These are phyloP conservation scores for Latrodectus elegans DNA, from an alignment of 2,888 invertebrate genomes.

Conservation along the genomic window DNA sequence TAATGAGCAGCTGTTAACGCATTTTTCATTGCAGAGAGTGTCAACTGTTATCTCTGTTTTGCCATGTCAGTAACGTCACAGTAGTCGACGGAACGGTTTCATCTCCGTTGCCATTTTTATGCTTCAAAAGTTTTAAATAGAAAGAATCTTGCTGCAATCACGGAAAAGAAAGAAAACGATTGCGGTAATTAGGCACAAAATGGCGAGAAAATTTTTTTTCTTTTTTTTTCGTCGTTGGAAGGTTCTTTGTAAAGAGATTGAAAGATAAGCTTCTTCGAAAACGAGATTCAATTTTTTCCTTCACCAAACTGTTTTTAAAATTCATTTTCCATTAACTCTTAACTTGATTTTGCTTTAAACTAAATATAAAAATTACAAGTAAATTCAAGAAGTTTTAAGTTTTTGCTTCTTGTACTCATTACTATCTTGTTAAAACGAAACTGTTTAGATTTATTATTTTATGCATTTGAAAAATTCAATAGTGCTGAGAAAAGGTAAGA, in stretches of 20 bases:
- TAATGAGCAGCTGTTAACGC: constrained; percentile 61
- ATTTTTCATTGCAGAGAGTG: constrained; percentile 50
- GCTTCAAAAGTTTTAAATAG: not conserved
- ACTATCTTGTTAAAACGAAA: too few species aligned
- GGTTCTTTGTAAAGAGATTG: not conserved
- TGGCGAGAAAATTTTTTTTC: not conserved
- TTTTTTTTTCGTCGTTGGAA: not conserved
- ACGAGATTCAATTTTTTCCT: not conserved
- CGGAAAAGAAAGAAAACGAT: not conserved
- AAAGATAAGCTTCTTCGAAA: constrained; percentile 1
- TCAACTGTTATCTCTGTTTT: constrained; percentile 31
- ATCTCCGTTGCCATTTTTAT: constrained; percentile 1
- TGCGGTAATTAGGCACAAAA: not conserved
- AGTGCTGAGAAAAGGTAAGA: too few species aligned
- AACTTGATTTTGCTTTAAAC: too few species aligned
- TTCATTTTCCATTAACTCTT: too few species aligned
- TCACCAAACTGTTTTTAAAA: too few species aligned
- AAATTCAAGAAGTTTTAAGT: too few species aligned
- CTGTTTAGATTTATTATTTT: too few species aligned
- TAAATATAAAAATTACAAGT: too few species aligned
- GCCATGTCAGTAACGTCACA: constrained; percentile 29
- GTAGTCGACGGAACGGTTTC: constrained; percentile 14
- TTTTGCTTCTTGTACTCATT: too few species aligned
- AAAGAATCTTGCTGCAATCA: not conserved
- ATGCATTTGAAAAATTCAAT: too few species aligned